These are phyloP conservation scores for Lordiphosa stackelbergi DNA, from an alignment of 1,140 invertebrate genomes.

Conservation along the genomic window DNA sequence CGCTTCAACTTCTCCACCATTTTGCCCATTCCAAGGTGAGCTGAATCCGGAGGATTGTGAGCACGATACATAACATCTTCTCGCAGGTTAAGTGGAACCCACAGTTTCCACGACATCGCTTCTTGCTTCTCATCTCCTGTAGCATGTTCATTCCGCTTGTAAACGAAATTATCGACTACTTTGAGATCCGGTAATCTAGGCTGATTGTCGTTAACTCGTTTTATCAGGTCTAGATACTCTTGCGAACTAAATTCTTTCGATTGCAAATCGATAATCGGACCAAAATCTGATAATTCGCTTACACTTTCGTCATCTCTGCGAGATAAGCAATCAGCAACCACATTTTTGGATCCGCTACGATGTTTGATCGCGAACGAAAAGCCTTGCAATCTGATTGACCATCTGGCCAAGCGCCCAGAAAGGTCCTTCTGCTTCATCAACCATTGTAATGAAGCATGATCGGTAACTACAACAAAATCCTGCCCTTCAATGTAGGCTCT, in stretches of 20 bases:
- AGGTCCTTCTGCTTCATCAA: too few relatives aligned
- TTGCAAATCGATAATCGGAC: slow-evolving; percentile 1
- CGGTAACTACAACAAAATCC: too few relatives aligned
- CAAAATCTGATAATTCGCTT: not conserved
- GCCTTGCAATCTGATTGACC: not conserved
- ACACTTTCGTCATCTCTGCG: not conserved
- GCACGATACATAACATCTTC: too few relatives aligned
- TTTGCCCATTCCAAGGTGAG: too few relatives aligned
- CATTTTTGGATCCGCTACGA: slow-evolving; percentile 1
- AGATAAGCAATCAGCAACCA: not conserved
- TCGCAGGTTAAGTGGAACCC: not conserved
- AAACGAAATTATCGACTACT: not conserved
- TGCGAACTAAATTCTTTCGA: not conserved
- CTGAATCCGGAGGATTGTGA: too few relatives aligned
- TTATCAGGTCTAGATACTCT: not conserved
- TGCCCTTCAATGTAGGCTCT: too few relatives aligned
- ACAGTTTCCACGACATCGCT: not conserved
- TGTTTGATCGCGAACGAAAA: not conserved
- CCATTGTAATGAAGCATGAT: too few relatives aligned
- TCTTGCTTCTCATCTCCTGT: not conserved
- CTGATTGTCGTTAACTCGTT: too few relatives aligned
- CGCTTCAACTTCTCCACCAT: too few relatives aligned
- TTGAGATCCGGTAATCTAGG: slow-evolving; percentile 1
- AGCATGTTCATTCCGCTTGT: not conserved
- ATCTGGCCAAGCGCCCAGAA: not conserved